Base-by-base conservation (phyloP, 2,113 vertebrate genomes). In the Gymnobelideus leadbeateri region DNA sequence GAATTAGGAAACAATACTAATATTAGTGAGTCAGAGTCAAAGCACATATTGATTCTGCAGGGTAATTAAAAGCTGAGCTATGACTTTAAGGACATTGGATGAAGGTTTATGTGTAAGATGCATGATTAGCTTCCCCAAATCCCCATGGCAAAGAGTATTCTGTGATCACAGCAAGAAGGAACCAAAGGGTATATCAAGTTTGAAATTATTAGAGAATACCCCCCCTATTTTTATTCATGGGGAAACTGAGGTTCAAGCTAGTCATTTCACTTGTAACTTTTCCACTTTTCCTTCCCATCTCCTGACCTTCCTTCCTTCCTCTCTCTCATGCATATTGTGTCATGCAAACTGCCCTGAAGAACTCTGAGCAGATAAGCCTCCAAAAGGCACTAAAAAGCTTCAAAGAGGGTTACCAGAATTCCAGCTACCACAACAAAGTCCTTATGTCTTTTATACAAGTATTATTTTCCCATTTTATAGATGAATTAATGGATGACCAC, bases 61-160 rank as follows among this genome's bases (percentile, higher is more conserved):
- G 5, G 1, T 49, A 91, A 23, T 2, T 1, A 11, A 51, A 16
- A 8, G 0, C 2, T 12, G 49, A 24, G 14, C 0, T 9, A 26
- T 4, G 49, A 6, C 68, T 93, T 92, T 24, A 25, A 31, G 26
- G 3, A 3, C 43, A 0, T 7, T 2, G 5, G 16, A 31, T 52
- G 46, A 43, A 0, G 10, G 9, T 1, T 6, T 12, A 9, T 49
- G 37, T 3, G 1, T 3, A 8, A 93, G 0, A 8, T 26, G 6
- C 31, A 57, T 37, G 57, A 68, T 0, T 31, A 68, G 57, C 31
- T 68, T 26, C 26, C 16, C 57, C 3, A 0, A 43, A 19, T 8
- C n/a, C 19, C 19, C n/a, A 43, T 84, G 2, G n/a, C n/a, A 25
- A 25, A 61, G 3, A 10, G 54, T 49, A 90, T 12, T 10, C 1